Evolutionary conservation across 2,113 vertebrate species (phyloP).

Genomic region (Nothoprocta perdicaria): DNA sequence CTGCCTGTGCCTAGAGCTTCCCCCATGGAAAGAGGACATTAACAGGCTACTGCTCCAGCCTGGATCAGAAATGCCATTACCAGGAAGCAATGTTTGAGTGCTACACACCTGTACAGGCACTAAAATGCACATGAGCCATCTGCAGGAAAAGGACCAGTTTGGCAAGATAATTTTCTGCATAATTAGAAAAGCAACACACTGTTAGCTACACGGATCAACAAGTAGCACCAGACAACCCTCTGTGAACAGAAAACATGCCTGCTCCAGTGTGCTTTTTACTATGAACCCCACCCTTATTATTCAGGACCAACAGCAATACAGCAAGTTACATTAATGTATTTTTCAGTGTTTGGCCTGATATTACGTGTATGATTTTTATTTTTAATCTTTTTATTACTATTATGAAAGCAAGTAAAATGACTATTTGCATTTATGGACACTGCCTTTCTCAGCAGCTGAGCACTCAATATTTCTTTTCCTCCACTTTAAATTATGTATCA

Average conservation of each 20-base stretch:
- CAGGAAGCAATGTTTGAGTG: neutral
- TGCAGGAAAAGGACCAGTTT: neutral
- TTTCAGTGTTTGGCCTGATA: neutral
- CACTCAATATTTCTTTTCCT: rapidly evolving
- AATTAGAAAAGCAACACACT: neutral
- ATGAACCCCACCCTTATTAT: neutral
- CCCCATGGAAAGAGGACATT: neutral
- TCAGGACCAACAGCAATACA: neutral
- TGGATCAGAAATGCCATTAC: neutral
- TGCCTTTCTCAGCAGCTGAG: neutral
- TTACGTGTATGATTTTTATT: neutral
- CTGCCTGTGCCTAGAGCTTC: neutral
- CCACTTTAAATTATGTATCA: rapidly evolving
- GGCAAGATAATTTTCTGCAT: rapidly evolving
- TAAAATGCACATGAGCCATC: neutral
- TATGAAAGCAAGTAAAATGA: neutral
- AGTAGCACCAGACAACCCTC: neutral
- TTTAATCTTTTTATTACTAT: neutral
- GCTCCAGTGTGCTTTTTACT: neutral
- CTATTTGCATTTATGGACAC: neutral
- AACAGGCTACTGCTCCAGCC: neutral
- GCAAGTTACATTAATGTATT: neutral
- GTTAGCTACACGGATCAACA: neutral
- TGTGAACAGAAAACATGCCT: neutral
- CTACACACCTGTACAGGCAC: neutral